Percentiles rank a stretch among this genome's conserved stretches.
phyloP scores from a whole-genome alignment of 2,797 vertebrate species.

The Limosa lapponica region DNA sequence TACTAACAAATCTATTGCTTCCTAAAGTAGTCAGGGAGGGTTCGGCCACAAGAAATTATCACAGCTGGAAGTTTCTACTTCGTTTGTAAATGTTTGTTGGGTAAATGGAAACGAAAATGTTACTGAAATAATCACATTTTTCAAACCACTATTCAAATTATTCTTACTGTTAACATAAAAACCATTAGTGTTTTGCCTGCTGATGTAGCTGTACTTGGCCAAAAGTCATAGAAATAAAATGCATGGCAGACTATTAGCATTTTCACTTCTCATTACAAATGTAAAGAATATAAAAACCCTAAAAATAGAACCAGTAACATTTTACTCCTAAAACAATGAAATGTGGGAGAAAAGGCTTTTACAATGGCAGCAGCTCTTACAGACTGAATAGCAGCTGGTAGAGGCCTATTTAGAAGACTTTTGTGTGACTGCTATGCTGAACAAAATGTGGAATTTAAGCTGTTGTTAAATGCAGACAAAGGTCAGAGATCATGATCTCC shows the following conservation, averaged over 20 bases:
- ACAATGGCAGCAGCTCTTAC: conserved; percentile 21
- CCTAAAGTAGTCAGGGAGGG: not conserved
- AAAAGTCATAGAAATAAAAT: conserved; percentile 28
- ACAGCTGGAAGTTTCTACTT: not conserved
- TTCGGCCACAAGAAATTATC: not conserved
- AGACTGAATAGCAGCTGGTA: conserved; percentile 46
- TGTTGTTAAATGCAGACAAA: conserved; percentile 66
- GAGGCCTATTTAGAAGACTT: conserved; percentile 41
- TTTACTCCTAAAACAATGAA: conserved; percentile 46
- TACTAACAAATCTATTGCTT: not conserved
- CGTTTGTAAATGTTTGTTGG: not conserved
- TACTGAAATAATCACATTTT: not conserved
- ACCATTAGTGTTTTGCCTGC: conserved; percentile 1
- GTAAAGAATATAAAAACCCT: not conserved
- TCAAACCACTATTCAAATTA: not conserved
- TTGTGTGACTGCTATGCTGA: conserved; percentile 40
- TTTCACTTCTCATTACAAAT: conserved; percentile 36
- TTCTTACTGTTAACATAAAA: conserved; percentile 30
- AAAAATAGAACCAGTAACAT: conserved; percentile 9
- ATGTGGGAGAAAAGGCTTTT: conserved; percentile 41
- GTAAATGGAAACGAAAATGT: not conserved
- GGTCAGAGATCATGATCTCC: conserved; percentile 58
- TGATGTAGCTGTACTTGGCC: conserved; percentile 12
- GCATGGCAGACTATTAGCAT: not conserved
- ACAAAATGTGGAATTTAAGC: conserved; percentile 57